Base-by-base conservation (phyloP, 2,888 invertebrate species). In the Drosophila atripex region DNA sequence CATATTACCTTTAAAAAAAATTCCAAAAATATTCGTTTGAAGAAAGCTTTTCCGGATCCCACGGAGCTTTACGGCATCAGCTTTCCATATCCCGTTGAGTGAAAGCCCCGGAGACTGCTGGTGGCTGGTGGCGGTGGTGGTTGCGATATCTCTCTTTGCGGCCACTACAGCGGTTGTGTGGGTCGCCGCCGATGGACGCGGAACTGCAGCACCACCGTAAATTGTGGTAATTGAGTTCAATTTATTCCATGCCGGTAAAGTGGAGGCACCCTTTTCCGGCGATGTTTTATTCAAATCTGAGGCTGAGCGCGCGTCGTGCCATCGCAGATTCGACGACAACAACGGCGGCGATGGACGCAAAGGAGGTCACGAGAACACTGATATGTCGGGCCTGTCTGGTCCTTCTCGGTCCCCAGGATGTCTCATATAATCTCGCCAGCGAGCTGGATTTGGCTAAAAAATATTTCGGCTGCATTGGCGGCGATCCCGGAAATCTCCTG, bases 301-400 rank as follows among this genome's bases (percentile, higher is more conserved):
- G 68, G 23, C 38, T 18, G 57, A 47, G 64, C 65, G 77, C 70
- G 66, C 45, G 55, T 43, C 51, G 76, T 5, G 59, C 73, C 53
- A 65, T 71, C 53, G 80, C 71, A 28, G 72, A 71, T 25, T 50
- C 71, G 28, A 58, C 57, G 28, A 58, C 57, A 4, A 50, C 39
- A 8, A 28, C 35, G 16, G 18, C 23, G 14, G 18, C 3, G 38
- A 41, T 9, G 32, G 32, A 52, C 14, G 8, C 4, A 11, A 18
- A 11, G 9, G 43, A 43, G 8, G 28, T 6, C n/a, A 39, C 14
- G 4, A 69, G 64, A 53, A 76, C 80, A 69, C 72, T 73, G 28
- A 60, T 84, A 16, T 84, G 84, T 23, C 78, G 84, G 2, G 87
- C 87, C n/a, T 84, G 84, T 23, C 54, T 84, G 30, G 82, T 86